Evolutionary conservation across 2,797 vertebrate genomes (phyloP), one percentile per base, ranked within the genome.

Genomic region (Helostoma temminkii): DNA sequence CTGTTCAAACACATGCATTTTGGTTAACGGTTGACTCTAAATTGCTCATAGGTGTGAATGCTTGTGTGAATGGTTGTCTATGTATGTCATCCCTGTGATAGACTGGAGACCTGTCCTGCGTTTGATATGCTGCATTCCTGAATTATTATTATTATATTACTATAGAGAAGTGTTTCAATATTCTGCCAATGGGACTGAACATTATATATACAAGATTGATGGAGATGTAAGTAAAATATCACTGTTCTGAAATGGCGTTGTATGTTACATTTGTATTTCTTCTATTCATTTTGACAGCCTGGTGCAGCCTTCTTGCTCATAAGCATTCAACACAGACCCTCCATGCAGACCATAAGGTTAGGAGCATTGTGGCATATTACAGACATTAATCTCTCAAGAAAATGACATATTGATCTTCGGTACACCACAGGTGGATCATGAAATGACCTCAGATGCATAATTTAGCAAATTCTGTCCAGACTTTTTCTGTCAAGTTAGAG

Each of bases 371-470:
- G 62, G 72, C 69, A 66, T 81, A 79, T 74, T 83, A 64, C 48
- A 80, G 70, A 71, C 66, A 84, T 85, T 89, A 75, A 90, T 90
- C 80, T 85, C 70, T 69, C 60, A 62, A 74, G 71, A 87, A 86
- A 90, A 91, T 89, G 61, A 88, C 77, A 52, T 90, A 92, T 92
- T 89, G 90, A 93, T 91, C 66, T 71, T 57, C 56, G 71, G 48
- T 60, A 71, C 41, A 66, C 70, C 78, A 74, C 57, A 71, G 80
- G 50, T 83, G 80, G 73, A 70, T 84, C 67, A 67, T 70, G 34
- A 79, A 88, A 78, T 88, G 58, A 80, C 78, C 60, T 63, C 47
- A 37, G 55, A 71, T 81, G 49, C 70, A 81, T 84, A 76, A 77
- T 84, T 77, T 71, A 71, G 53, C 24, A 67, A 59, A 76, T 66